These are phyloP conservation scores for Cyclophora punctaria DNA, from an alignment of 2,888 invertebrate species.

Conservation along the genomic window DNA sequence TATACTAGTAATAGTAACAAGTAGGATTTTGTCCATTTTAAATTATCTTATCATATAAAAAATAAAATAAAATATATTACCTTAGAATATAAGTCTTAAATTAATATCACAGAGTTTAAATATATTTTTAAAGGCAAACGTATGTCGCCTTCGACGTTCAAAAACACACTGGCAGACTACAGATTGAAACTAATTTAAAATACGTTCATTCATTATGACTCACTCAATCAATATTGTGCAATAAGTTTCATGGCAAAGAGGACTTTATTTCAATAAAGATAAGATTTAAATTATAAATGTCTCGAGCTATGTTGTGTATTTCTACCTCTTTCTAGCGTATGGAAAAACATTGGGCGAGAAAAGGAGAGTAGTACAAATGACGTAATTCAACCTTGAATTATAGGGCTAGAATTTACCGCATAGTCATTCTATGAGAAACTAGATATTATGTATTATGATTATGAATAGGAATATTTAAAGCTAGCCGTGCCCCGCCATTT, in stretches of 20 bases:
- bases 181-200: no score
- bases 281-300: no score
- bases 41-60: no score
- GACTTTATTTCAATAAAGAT: no score
- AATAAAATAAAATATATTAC: conserved; percentile 9
- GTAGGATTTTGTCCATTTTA: no score
- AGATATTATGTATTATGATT: no score
- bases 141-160: conserved; percentile 3
- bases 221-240: no score
- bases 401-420: neutral
- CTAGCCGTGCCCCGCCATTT: no score
- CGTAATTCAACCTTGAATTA: conserved; percentile 4
- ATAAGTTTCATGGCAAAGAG: no score
- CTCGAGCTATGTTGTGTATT: neutral
- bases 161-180: conserved; percentile 12
- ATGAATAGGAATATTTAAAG: no score
- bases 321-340: conserved; percentile 4
- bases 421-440: neutral
- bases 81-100: conserved; percentile 5
- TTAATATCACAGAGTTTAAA: conserved; percentile 28
- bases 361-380: conserved; percentile 4
- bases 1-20: no score
- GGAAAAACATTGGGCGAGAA: neutral
- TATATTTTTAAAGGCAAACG: conserved; percentile 10
- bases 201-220: no score